These are phyloP conservation scores for Lathamus discolor DNA, from an alignment of 2,113 vertebrate genomes.

Conservation along the genomic window DNA sequence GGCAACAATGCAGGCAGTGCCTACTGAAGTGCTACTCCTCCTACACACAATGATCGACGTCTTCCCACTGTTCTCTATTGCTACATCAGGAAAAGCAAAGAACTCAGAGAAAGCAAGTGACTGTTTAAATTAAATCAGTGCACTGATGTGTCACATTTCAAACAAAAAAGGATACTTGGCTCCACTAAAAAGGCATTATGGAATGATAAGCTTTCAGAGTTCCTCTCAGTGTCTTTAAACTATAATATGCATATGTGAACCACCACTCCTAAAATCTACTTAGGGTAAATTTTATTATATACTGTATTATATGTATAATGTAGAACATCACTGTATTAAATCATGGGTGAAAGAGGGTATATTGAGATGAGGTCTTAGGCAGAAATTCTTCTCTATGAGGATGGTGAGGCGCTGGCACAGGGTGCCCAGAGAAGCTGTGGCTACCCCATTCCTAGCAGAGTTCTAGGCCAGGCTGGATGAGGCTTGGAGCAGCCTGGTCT, in stretches of 20 bases:
- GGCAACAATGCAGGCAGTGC: not conserved
- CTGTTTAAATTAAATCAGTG: not conserved
- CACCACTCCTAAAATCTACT: not conserved
- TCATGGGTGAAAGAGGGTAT: not conserved
- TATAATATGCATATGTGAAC: fast-evolving
- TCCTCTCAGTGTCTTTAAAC: not conserved
- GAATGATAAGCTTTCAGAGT: not conserved
- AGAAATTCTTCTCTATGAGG: not conserved
- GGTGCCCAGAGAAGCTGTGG: not conserved
- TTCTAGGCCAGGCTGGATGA: not conserved
- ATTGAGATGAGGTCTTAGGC: not conserved
- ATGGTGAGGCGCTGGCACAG: not conserved
- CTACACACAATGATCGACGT: fast-evolving
- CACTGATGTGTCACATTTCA: not conserved
- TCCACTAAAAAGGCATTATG: not conserved
- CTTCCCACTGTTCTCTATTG: not conserved
- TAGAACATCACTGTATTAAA: not conserved
- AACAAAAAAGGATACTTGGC: not conserved
- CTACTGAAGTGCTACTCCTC: not conserved
- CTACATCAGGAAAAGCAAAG: not conserved
- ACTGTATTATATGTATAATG: not conserved
- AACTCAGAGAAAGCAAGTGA: not conserved
- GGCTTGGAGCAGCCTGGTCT: not conserved
- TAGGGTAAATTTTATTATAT: not conserved
- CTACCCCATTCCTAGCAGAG: not conserved